Percentiles rank a stretch among this genome's conserved stretches.
phyloP scores from a whole-genome alignment of 2,888 invertebrate genomes.

The Tillus elongatus region DNA sequence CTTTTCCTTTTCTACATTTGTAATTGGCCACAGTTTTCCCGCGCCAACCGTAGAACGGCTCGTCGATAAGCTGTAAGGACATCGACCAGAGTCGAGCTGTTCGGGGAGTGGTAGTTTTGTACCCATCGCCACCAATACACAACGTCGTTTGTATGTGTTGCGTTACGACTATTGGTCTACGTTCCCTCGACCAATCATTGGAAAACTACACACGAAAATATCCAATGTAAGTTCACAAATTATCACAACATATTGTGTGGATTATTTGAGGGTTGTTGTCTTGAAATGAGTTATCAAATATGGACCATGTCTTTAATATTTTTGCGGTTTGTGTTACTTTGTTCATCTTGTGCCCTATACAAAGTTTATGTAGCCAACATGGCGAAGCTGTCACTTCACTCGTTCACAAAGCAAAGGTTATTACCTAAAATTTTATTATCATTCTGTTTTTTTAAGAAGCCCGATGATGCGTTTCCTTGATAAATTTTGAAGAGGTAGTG shows the following conservation, averaged over 20 bases:
- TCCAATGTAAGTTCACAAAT: conserved; percentile 68
- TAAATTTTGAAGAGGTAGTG: too few species aligned
- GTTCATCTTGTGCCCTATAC: too few species aligned
- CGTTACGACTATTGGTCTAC: conserved; percentile 79
- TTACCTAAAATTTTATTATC: too few species aligned
- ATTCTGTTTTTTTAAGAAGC: too few species aligned
- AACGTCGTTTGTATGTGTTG: conserved; percentile 54
- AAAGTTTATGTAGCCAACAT: too few species aligned
- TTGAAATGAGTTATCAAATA: too few species aligned
- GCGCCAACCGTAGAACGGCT: conserved; percentile 34
- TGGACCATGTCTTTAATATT: too few species aligned
- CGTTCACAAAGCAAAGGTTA: too few species aligned
- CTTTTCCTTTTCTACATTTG: conserved; percentile 36
- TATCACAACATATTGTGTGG: conserved; percentile 47
- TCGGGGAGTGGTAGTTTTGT: conserved; percentile 56
- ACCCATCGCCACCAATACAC: conserved; percentile 65
- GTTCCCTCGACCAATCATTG: conserved; percentile 84
- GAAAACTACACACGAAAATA: conserved; percentile 65
- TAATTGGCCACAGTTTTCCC: conserved; percentile 41
- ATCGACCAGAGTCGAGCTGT: conserved; percentile 39
- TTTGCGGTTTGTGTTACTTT: too few species aligned
- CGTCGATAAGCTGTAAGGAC: conserved; percentile 36
- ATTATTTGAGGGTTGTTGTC: too few species aligned
- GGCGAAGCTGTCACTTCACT: too few species aligned
- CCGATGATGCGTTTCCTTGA: too few species aligned